These are phyloP conservation scores for Pseudocheirus occidentalis DNA, from an alignment of 2,797 vertebrate genomes.

Conservation along the genomic window DNA sequence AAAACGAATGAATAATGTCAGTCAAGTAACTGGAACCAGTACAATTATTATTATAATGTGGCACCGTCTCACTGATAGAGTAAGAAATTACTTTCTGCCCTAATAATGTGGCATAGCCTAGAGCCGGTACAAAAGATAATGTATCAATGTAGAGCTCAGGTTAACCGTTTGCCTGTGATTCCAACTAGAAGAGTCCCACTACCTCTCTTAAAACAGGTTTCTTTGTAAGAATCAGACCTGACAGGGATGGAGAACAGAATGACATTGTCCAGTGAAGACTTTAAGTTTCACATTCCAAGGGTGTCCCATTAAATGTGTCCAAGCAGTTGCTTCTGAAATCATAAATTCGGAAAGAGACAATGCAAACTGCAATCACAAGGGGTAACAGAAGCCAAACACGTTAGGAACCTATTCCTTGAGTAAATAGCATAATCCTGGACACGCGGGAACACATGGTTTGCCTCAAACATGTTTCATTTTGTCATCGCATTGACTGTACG, in stretches of 20 bases:
- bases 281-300: conserved; percentile 69
- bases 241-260: conserved; percentile 52
- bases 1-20: neutral
- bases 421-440: conserved; percentile 85
- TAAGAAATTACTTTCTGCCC: conserved; percentile 41
- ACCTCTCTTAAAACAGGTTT: conserved; percentile 58
- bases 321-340: conserved; percentile 79
- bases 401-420: conserved; percentile 84
- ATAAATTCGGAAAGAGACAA: conserved; percentile 83
- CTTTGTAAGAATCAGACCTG: conserved; percentile 36
- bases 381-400: conserved; percentile 88
- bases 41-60: conserved; percentile 13
- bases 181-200: conserved; percentile 22
- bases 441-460: conserved; percentile 93
- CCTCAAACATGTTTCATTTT: conserved; percentile 94
- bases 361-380: conserved; percentile 83
- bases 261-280: conserved; percentile 45
- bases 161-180: conserved; percentile 57
- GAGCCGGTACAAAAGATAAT: conserved; percentile 20
- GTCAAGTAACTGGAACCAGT: neutral
- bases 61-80: neutral
- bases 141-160: conserved; percentile 20
- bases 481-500: conserved; percentile 91
- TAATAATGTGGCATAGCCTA: conserved; percentile 26
- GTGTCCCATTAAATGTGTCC: conserved; percentile 62